Evolutionary conservation across 2,797 vertebrate genomes (phyloP).

Genomic region (Oryzias dopingdopingensis): DNA sequence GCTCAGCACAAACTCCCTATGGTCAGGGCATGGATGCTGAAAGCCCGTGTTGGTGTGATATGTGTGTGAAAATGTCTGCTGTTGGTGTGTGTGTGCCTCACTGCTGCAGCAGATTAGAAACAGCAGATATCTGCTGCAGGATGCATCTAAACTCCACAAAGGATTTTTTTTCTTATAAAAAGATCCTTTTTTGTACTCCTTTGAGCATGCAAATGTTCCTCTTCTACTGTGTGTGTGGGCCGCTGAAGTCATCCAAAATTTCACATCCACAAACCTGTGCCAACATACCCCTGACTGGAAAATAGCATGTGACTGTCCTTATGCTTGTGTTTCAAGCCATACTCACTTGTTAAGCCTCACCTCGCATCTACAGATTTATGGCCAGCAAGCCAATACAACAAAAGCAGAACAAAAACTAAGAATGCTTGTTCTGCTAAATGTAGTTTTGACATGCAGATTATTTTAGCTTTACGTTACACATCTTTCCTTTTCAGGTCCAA

Average conservation of each 20-base stretch:
- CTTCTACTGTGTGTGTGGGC: conserved; percentile 19
- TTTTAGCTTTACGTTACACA: no score
- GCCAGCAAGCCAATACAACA: conserved; percentile 62
- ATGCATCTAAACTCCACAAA: conserved; percentile 13
- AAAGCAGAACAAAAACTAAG: conserved; percentile 28
- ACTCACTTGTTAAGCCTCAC: conserved; percentile 64
- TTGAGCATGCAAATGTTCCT: conserved; percentile 32
- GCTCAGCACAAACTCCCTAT: conserved; percentile 85
- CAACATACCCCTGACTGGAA: conserved; percentile 73
- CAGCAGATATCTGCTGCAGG: conserved; percentile 26
- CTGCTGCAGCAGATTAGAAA: conserved; percentile 49
- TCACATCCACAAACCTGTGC: conserved; percentile 64
- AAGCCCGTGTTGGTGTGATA: conserved; percentile 54
- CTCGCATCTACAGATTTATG: conserved; percentile 61
- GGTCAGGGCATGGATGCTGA: conserved; percentile 76
- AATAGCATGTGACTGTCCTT: conserved; percentile 75
- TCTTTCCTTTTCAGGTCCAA: no score
- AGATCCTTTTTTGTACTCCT: not conserved
- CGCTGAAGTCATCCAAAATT: conserved; percentile 73
- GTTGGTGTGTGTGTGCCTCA: conserved; percentile 41
- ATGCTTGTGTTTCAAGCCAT: conserved; percentile 70
- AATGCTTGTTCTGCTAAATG: conserved; percentile 16
- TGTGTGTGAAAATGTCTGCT: conserved; percentile 55
- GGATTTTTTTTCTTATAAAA: not conserved
- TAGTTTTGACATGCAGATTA: conserved; percentile 1